Evolutionary conservation across 2,888 invertebrate genomes (phyloP).

Genomic region (Diloba caeruleocephala): DNA sequence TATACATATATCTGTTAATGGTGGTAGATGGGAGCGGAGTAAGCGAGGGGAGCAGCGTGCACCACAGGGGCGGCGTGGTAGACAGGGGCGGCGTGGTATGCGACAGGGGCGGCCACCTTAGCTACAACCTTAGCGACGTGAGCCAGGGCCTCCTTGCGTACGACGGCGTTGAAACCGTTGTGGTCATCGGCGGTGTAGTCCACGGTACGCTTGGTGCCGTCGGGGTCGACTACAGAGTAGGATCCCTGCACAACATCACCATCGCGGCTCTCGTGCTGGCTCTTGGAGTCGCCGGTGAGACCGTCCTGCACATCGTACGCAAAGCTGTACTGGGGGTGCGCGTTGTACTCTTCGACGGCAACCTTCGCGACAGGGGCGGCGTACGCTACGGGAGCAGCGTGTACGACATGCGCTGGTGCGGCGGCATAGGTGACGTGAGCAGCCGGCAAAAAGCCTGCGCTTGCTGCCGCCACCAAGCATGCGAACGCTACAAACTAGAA

Average conservation of each 20-base stretch:
- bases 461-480: conserved; percentile 62
- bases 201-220: conserved; percentile 83
- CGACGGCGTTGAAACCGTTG: conserved; percentile 86
- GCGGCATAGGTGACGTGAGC: conserved; percentile 26
- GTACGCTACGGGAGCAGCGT: conserved; percentile 59
- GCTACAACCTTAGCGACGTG: conserved; percentile 54
- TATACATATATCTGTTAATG: conserved; percentile 55
- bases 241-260: conserved; percentile 85
- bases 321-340: conserved; percentile 76
- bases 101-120: conserved; percentile 46
- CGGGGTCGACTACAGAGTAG: conserved; percentile 83
- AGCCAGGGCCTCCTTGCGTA: conserved; percentile 77
- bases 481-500: conserved; percentile 62
- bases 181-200: conserved; percentile 84
- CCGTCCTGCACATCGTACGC: conserved; percentile 81
- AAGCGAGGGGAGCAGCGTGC: conserved; percentile 53
- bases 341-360: conserved; percentile 65
- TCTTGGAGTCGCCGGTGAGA: conserved; percentile 81
- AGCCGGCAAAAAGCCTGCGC: conserved; percentile 52
- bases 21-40: conserved; percentile 74
- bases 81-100: conserved; percentile 37
- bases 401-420: conserved; percentile 58
- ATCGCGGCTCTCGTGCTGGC: conserved; percentile 81
- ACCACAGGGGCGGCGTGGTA: conserved; percentile 58
- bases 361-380: conserved; percentile 60